Base-by-base conservation (phyloP, 2,888 invertebrate species). In the Dimorphilus gyrociliatus region DNA sequence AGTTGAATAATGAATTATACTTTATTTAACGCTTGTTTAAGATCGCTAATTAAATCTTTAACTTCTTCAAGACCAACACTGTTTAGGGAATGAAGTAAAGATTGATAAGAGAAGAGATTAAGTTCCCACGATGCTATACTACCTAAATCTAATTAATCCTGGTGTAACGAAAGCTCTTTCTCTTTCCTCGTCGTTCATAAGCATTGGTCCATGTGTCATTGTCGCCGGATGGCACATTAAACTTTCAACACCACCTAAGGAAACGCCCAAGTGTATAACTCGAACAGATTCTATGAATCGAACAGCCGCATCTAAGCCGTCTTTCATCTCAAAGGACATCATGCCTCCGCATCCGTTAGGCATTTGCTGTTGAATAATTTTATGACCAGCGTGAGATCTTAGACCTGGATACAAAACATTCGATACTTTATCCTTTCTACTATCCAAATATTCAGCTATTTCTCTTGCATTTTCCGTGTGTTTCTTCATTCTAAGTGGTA, bases 131-230 rank as follows among this genome's bases (percentile, higher is more conserved):
- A n/a, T n/a, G n/a, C n/a, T n/a, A n/a, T n/a, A n/a, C 33, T 32
- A 54, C 55, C 55, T 55, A 30, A 94, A 61, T 40, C 92, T 71
- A 31, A 94, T 71, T 16, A 92, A 68, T 21, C 76, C 73, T 53
- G 86, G 79, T 0, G 75, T 76, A 40, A 94, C 86, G 10, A 81
- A 81, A 17, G 86, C 68, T 37, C 67, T 65, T 16, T 58, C 64
- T 38, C 84, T 67, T 40, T 78, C 75, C 25, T 75, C 74, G 32
- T 68, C 71, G 1, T 86, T 81, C 47, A 53, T 46, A 10, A 53
- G 35, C 17, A 92, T 77, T 0, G 82, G 81, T 1, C 86, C 81
- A 55, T 94, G 94, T 0, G 92, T 92, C 94, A 94, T 94, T 16
- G 84, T 60, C 15, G 75, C 76, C 37, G 92, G 92, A 42, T 90